These are phyloP conservation scores for Gallinago media DNA, from an alignment of 2,113 vertebrate genomes.

Conservation along the genomic window DNA sequence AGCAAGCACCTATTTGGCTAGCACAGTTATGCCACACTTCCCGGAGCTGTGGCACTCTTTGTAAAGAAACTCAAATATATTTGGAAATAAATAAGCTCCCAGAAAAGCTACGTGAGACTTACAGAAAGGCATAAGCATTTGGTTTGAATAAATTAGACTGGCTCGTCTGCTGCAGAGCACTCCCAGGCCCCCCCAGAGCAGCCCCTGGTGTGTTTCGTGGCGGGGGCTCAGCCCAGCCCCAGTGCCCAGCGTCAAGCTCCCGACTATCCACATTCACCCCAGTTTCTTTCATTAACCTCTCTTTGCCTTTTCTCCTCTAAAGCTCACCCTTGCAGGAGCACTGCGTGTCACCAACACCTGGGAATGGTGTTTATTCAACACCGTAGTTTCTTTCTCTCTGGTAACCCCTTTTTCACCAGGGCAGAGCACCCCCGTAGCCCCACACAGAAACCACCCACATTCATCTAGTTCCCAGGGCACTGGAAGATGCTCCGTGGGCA, in stretches of 20 bases:
- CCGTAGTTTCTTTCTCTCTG: neutral
- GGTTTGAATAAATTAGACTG: too few species aligned
- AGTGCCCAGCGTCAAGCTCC: neutral
- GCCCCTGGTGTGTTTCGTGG: accelerated
- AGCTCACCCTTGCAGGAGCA: too few species aligned
- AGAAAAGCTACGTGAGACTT: too few species aligned
- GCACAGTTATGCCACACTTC: neutral
- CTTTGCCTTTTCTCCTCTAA: neutral
- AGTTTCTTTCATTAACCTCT: neutral
- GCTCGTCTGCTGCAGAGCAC: neutral
- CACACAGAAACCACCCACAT: accelerated
- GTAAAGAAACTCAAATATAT: neutral
- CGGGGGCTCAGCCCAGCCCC: neutral
- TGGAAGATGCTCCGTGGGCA: accelerated
- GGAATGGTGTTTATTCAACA: neutral
- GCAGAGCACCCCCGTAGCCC: neutral
- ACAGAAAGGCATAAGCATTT: too few species aligned
- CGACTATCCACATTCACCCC: accelerated
- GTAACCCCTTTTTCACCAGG: neutral
- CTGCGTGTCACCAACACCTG: neutral
- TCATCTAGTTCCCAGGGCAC: accelerated
- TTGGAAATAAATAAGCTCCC: too few species aligned
- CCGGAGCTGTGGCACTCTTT: neutral
- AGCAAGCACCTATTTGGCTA: neutral
- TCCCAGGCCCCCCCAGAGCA: neutral